Conservation (phyloP, 2,888 invertebrate genomes). For the Calameuta idolon region DNA sequence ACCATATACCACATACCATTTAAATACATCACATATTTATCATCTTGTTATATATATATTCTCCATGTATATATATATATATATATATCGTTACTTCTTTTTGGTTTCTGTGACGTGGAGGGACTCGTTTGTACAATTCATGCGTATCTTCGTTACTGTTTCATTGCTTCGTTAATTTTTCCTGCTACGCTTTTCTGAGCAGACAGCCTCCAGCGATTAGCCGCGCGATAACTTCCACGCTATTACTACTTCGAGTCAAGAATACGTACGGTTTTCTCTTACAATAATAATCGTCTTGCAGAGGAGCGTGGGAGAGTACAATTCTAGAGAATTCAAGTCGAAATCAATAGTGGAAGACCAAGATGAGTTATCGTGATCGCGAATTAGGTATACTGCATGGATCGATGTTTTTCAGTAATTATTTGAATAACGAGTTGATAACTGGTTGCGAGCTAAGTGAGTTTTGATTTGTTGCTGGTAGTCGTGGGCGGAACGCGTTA, state of each 20-base stretch:
- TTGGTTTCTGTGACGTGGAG: slow-evolving; percentile 61
- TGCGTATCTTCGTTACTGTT: slow-evolving; percentile 58
- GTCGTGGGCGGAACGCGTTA: background rate
- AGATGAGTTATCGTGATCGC: background rate
- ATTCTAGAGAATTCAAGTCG: background rate
- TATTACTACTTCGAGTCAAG: slow-evolving; percentile 1
- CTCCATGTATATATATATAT: slow-evolving; percentile 41
- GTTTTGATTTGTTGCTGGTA: background rate
- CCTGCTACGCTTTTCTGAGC: slow-evolving; percentile 32
- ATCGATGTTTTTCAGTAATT: background rate
- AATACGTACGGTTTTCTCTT: background rate
- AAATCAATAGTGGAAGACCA: background rate
- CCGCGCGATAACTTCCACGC: background rate
- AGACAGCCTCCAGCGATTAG: slow-evolving; percentile 59
- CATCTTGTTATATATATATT: slow-evolving; percentile 55
- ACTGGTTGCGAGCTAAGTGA: background rate
- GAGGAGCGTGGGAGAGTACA: background rate
- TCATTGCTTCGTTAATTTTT: slow-evolving; percentile 59
- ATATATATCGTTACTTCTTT: slow-evolving; percentile 40
- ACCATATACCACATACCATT: slow-evolving; percentile 66
- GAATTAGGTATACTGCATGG: background rate
- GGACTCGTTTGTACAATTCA: slow-evolving; percentile 67
- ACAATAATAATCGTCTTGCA: background rate
- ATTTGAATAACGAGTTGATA: background rate
- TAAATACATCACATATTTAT: slow-evolving; percentile 67